Evolutionary conservation across 92 coral and sea anemone species (phyloP).

Genomic region (Pocillopora meandrina): DNA sequence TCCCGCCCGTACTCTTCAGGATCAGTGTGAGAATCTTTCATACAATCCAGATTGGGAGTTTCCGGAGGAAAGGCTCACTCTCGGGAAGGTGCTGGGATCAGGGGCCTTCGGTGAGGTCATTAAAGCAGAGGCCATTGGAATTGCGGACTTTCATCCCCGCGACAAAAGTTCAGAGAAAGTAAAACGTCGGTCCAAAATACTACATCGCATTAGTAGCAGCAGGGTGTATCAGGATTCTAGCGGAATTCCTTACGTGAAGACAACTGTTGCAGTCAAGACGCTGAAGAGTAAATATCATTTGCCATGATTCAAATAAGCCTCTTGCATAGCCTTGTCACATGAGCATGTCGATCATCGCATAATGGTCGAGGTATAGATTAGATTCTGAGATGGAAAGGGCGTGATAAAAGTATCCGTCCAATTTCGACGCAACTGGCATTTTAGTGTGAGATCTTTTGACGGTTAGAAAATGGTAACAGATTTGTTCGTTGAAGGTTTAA

Average conservation of each 20-base stretch:
- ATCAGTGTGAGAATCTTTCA: slow-evolving; percentile 69
- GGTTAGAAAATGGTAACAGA: no score
- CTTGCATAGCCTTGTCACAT: no score
- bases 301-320: no score
- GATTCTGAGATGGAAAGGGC: no score
- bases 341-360: no score
- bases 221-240: slow-evolving; percentile 56
- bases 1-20: slow-evolving; percentile 59
- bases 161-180: slow-evolving; percentile 67
- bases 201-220: slow-evolving; percentile 54
- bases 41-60: slow-evolving; percentile 85
- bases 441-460: no score
- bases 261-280: slow-evolving; percentile 86
- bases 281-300: slow-evolving; percentile 66
- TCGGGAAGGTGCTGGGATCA: slow-evolving; percentile 77
- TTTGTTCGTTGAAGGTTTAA: no score
- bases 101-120: slow-evolving; percentile 90
- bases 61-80: slow-evolving; percentile 70
- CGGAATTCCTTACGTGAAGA: slow-evolving; percentile 49
- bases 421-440: no score
- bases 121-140: slow-evolving; percentile 93
- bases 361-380: no score
- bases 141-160: slow-evolving; percentile 69
- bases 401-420: no score
- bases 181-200: slow-evolving; percentile 54